Evolutionary conservation across 2,113 vertebrate genomes (phyloP).

Genomic region (Aspidoscelis tigris): DNA sequence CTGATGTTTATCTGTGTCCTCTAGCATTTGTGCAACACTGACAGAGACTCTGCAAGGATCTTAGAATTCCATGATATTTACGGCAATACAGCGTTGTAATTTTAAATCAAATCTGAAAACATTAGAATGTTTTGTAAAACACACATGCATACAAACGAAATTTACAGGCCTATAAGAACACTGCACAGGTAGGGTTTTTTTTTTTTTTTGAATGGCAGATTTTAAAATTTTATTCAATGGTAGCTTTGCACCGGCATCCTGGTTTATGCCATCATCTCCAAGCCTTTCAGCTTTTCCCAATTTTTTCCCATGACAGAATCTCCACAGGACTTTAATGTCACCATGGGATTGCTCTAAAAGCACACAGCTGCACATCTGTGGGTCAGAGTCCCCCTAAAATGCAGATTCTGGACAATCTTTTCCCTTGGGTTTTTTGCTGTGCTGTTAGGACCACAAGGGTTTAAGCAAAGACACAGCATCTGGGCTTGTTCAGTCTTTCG

Average conservation of each 20-base stretch:
- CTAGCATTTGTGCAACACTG: slow-evolving; percentile 5
- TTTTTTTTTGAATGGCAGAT: neutral
- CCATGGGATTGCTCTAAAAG: too few relatives aligned
- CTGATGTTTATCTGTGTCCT: slow-evolving; percentile 30
- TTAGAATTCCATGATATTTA: neutral
- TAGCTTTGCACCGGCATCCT: neutral
- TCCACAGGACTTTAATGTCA: too few relatives aligned
- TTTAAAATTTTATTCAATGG: neutral
- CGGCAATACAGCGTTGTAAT: neutral
- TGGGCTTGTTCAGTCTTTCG: too few relatives aligned
- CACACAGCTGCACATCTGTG: too few relatives aligned
- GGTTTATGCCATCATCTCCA: neutral
- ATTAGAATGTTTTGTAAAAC: slow-evolving; percentile 10
- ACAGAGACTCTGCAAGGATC: slow-evolving; percentile 8
- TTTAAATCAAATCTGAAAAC: neutral
- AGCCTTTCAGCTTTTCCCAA: neutral
- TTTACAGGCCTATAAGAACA: neutral
- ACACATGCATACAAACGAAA: neutral
- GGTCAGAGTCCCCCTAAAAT: too few relatives aligned
- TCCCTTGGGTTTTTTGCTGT: too few relatives aligned
- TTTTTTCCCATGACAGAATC: too few relatives aligned
- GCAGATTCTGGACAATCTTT: too few relatives aligned
- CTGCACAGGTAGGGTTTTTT: too few relatives aligned
- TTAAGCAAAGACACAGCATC: too few relatives aligned
- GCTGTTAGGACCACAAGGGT: too few relatives aligned